Evolutionary conservation across 2,888 invertebrate genomes (phyloP), one percentile per base, ranked within the genome.

Genomic region (Cecidostiba fungosa): DNA sequence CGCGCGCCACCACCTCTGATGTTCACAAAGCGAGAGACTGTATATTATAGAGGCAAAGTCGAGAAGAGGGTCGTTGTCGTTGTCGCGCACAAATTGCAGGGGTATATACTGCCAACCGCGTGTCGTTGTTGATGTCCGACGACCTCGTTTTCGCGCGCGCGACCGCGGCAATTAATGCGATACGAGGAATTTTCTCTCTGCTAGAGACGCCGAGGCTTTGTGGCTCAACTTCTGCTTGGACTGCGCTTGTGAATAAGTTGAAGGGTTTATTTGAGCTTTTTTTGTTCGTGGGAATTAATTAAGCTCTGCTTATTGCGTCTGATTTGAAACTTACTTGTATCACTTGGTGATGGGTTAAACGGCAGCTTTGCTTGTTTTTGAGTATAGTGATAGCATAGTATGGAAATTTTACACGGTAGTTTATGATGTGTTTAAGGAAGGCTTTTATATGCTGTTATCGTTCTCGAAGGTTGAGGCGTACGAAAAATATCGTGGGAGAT

Each of bases 121-220:
- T 86, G 84, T 76, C 81, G 77, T 82, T 85, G 85, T 85, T 86
- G 81, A 79, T 77, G 82, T 82, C 69, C 81, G 62, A 73, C 80
- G 77, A 85, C 85, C 85, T 82, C 81, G 74, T 84, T 85, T 85
- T 77, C 77, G 36, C 73, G 32, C 73, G 47, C 73, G 78, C 62
- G 12, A 14, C 29, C 29, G 23, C 69, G 82, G 69, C 82, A 72
- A 77, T 83, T 83, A 83, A 77, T 70, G 70, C 82, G 77, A 77
- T 74, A 74, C 12, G 39, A 12, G 36, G 70, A 16, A 32, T 54
- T 12, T 43, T 43, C 43, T 54, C 54, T 0, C 6, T 3, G 19
- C 2, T 1, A 12, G 36, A 36, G 32, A 6, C n/a, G 10, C 16
- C 26, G 26, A 62, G 62, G 59, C 29, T 4, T 29, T 66, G 66